Percentiles rank a stretch among this genome's conserved stretches.
Evolutionary conservation across 2,888 invertebrate species (phyloP).

Genomic region (Aphrophora alni): DNA sequence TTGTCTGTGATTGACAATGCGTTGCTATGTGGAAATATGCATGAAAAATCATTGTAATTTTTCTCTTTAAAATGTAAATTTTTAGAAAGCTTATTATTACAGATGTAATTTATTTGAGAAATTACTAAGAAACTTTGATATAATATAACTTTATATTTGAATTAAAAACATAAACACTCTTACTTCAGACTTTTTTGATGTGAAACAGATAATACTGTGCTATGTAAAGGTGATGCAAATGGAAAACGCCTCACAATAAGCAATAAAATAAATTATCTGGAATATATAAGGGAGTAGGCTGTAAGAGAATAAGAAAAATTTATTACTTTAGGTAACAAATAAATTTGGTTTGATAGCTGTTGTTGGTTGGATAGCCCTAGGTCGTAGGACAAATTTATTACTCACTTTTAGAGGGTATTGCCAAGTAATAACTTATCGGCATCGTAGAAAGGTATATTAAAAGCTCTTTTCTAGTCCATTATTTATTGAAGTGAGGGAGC

Average conservation of each 20-base stretch:
- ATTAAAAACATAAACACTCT: no score
- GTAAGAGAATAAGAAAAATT: not conserved
- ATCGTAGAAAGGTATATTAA: not conserved
- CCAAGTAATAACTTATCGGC: not conserved
- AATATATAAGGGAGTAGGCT: not conserved
- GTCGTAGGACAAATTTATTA: not conserved
- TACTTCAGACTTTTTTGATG: no score
- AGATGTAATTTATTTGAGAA: no score
- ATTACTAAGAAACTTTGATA: no score
- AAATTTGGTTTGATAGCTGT: not conserved
- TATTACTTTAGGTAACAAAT: not conserved
- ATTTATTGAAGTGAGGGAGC: no score
- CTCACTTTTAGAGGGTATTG: not conserved
- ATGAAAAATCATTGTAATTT: no score
- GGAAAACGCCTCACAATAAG: not conserved
- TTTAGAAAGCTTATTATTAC: no score
- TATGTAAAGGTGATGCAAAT: not conserved
- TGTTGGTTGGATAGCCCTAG: not conserved
- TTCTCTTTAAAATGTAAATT: no score
- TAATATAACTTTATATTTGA: no score
- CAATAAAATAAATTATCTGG: not conserved
- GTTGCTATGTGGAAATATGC: no score
- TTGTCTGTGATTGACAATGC: no score
- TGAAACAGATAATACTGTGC: no score
- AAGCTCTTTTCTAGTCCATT: not conserved